Conservation (phyloP, 2,113 vertebrate genomes). For the Aplodontia rufa region DNA sequence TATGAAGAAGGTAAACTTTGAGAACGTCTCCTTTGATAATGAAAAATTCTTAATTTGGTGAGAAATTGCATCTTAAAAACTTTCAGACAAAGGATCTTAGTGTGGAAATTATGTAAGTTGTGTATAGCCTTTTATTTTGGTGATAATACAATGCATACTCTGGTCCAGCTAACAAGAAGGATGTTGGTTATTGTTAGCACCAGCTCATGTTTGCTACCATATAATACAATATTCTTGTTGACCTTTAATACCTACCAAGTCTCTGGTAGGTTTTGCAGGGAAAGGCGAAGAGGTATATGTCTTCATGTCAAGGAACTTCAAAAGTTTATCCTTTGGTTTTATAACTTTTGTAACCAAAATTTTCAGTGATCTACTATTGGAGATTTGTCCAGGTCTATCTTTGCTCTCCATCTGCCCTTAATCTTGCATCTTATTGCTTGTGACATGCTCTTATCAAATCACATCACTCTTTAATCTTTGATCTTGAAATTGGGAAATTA, state of each 20-base stretch:
- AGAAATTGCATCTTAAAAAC: neutral
- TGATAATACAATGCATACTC: neutral
- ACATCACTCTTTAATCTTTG: neutral
- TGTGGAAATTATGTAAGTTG: neutral
- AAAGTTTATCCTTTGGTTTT: neutral
- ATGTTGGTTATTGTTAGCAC: neutral
- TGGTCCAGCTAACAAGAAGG: neutral
- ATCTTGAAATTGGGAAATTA: neutral
- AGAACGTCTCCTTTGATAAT: constrained; percentile 12
- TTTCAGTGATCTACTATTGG: neutral
- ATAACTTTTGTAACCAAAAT: neutral
- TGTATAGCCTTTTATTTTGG: neutral
- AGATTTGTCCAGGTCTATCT: neutral
- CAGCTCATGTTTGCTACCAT: neutral
- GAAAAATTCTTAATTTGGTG: neutral
- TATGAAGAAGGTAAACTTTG: neutral
- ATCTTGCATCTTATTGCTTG: neutral
- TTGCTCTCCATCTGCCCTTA: neutral
- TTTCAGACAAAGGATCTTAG: neutral
- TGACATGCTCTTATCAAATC: neutral
- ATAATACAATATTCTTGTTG: neutral
- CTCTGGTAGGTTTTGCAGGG: neutral
- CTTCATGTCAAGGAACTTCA: neutral
- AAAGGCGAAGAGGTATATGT: neutral
- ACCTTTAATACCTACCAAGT: neutral